Evolutionary conservation across 2,888 invertebrate genomes (phyloP).

Genomic region (Ethmia dodecea): DNA sequence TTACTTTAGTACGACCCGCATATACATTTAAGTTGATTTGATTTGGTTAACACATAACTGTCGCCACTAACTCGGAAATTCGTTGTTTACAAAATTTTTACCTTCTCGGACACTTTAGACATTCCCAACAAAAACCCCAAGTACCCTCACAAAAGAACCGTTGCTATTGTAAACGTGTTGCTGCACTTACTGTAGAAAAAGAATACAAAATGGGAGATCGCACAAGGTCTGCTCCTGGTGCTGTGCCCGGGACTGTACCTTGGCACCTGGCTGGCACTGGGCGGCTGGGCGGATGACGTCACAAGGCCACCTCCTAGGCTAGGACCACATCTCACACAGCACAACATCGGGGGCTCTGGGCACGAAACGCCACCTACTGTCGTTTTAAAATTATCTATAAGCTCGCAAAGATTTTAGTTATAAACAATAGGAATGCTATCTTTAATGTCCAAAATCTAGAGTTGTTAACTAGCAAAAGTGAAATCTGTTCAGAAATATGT

Average conservation of each 20-base stretch:
- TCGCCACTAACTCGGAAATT: too few relatives aligned
- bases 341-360: conserved; percentile 70
- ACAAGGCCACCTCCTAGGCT: conserved; percentile 40
- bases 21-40: too few relatives aligned
- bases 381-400: conserved; percentile 72
- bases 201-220: conserved; percentile 59
- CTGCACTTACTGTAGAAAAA: conserved; percentile 40
- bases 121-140: conserved; percentile 18
- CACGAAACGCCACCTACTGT: conserved; percentile 73
- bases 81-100: too few relatives aligned
- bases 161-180: conserved; percentile 29
- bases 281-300: conserved; percentile 23
- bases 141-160: too few relatives aligned
- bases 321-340: conserved; percentile 71
- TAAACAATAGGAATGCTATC: conserved; percentile 19
- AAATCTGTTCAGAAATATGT: too few relatives aligned
- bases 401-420: conserved; percentile 46
- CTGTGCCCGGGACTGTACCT: conserved; percentile 68
- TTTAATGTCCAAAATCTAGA: conserved; percentile 30
- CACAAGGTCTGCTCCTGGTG: conserved; percentile 58
- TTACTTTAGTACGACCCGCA: too few relatives aligned
- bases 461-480: too few relatives aligned
- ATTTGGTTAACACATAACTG: too few relatives aligned
- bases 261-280: conserved; percentile 25
- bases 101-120: conserved; percentile 7